Conservation (phyloP, 2,888 invertebrate genomes). For the Ecliptopera silaceata region DNA sequence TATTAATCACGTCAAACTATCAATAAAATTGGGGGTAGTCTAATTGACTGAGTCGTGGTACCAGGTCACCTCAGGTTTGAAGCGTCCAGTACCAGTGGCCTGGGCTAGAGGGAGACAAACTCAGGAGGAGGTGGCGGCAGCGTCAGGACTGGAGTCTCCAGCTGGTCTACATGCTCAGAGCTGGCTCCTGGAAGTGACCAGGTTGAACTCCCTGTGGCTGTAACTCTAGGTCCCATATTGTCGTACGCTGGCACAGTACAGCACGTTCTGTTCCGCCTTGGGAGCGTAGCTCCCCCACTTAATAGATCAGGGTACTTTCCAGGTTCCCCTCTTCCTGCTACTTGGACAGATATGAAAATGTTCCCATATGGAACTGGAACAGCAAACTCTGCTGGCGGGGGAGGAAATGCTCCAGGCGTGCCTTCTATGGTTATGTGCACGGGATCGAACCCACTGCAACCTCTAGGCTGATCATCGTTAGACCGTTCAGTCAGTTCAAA, state of each 20-base stretch:
- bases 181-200: constrained; percentile 88
- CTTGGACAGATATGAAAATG: constrained; percentile 94
- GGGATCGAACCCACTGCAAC: constrained; percentile 81
- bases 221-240: constrained; percentile 95
- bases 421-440: constrained; percentile 85
- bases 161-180: constrained; percentile 61
- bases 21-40: constrained; percentile 72
- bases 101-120: constrained; percentile 78
- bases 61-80: constrained; percentile 78
- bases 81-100: constrained; percentile 77
- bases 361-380: constrained; percentile 85
- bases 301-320: constrained; percentile 89
- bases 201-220: constrained; percentile 92
- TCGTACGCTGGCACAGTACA: constrained; percentile 89
- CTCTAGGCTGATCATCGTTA: constrained; percentile 71
- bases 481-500: constrained; percentile 77
- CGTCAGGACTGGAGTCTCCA: constrained; percentile 72
- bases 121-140: constrained; percentile 83
- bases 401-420: constrained; percentile 75
- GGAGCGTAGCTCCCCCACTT: constrained; percentile 74
- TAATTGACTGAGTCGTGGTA: constrained; percentile 76
- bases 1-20: constrained; percentile 65
- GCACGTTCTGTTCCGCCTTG: constrained; percentile 74
- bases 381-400: constrained; percentile 82
- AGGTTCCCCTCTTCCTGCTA: constrained; percentile 78